Base-by-base conservation (phyloP, 1,140 invertebrate species). In the Rhopalosiphum maidis region DNA sequence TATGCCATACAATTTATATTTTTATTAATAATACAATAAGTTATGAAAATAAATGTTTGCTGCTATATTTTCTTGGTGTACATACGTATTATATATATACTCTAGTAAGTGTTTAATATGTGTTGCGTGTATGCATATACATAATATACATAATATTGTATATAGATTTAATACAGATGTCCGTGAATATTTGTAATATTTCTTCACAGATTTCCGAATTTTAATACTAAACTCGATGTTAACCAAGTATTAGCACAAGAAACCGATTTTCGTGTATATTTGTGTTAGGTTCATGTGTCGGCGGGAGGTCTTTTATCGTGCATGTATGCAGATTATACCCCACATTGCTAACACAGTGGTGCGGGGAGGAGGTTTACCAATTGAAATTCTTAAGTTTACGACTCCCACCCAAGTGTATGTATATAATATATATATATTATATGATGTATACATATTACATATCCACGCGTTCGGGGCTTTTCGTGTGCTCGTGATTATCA, bases 361-460 rank as follows among this genome's bases (percentile, higher is more conserved):
- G 25, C 5, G 41, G 30, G 46, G n/a, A 11, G 30, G 51, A 11
- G 91, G 8, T 37, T 55, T 86, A n/a, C 35, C 23, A 55, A 93
- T 85, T 86, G 82, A 23, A 93, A 93, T 83, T 93, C 82, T 93
- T 30, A 54, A 93, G 82, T 93, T 93, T 85, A 93, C 37, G 91
- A 93, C 77, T 55, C 35, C 25, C 23, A 7, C n/a, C 35, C 22
- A 48, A 15, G 21, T n/a, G 6, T 1, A 21, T 35, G 5, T 35
- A 41, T 15, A 41, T 11, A 9, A 22, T 23, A 5, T 37, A 77
- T 68, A 1, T 21, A 68, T 77, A 30, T 7, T 18, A n/a, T 77
- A 77, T 37, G 37, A 37, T 37, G 37, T 37, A 37, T 37, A 37
- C 21, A 30, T 68, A 30, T 86, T 51, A 30, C n/a, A 30, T 86